Base-by-base conservation (phyloP, 2,888 invertebrate genomes). In the Charanyca ferruginea region DNA sequence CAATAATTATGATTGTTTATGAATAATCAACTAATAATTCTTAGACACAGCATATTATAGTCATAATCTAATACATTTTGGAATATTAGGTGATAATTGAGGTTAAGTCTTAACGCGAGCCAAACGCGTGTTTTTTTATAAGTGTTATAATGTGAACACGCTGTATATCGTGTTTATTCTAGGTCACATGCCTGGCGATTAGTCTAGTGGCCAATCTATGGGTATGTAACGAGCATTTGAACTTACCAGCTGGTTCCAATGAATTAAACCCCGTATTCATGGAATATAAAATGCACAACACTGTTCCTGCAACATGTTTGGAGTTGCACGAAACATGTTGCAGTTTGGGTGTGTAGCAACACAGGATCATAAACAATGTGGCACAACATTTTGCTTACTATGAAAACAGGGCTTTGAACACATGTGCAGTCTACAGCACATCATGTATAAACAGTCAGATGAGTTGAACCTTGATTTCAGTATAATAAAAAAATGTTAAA, bases 1-100 rank as follows among this genome's bases (percentile, higher is more conserved):
- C 28, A 35, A 23, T 51, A 49, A 42, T 16, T 38, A 5, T 38
- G 4, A 57, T 42, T 44, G 22, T 55, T 54, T 16, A 48, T 22
- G 41, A 70, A 32, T 45, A 47, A 38, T 63, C 42, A 63, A 51
- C 49, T 51, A 58, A 28, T 42, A 23, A 41, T 28, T 49, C 23
- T 38, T 59, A 54, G 54, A 63, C 35, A 58, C 70, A 59, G 58
- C 51, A 22, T 69, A 44, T 48, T 48, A 22, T 57, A 73, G 66
- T 66, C 51, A 38, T 73, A 48, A 53, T 47, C 1, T 60, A 44
- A 35, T 9, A n/a, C 20, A 32, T 11, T 32, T 58, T 49, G 22
- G 8, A 13, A 38, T 44, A 9, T 16, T 32, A 45, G 22, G 20
- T 57, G 1, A 35, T 58, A n/a, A 11, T 64, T 16, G 3, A 58